A percentile compares a stretch with the other conserved stretches of the same genome.
Conservation (phyloP, 1,140 invertebrate genomes). For the Ericerus pela region DNA sequence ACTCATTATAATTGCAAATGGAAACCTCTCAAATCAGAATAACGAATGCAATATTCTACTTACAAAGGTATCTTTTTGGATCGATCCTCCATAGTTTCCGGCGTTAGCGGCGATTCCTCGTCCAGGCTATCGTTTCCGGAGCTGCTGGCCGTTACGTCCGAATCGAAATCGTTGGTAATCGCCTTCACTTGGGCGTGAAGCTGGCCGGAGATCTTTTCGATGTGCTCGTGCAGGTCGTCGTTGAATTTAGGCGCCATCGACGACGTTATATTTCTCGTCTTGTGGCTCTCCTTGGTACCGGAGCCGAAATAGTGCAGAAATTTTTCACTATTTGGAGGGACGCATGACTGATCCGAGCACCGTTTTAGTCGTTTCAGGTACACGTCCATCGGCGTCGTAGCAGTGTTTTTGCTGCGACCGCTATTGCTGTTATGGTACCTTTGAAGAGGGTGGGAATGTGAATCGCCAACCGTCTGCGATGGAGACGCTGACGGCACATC, state of each 20-base stretch:
- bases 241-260: conserved; percentile 33
- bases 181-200: conserved; percentile 51
- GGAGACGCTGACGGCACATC: too few species aligned
- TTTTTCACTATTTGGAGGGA: conserved; percentile 16
- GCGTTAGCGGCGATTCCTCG: conserved; percentile 16
- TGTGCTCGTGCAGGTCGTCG: conserved; percentile 34
- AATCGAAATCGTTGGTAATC: conserved; percentile 61
- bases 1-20: too few species aligned
- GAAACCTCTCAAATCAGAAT: too few species aligned
- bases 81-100: not conserved
- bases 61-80: conserved; percentile 7
- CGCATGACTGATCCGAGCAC: conserved; percentile 26
- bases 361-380: conserved; percentile 39
- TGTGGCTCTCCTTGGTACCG: conserved; percentile 37
- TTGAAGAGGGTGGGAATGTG: too few species aligned
- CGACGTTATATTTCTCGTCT: conserved; percentile 30
- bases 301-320: conserved; percentile 41
- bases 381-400: conserved; percentile 33
- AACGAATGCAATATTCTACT: not conserved
- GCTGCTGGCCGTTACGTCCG: conserved; percentile 85
- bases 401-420: not conserved
- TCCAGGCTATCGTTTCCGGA: conserved; percentile 87
- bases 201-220: conserved; percentile 50
- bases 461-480: too few species aligned
- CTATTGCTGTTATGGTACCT: conserved; percentile 1